Conservation (phyloP, 2,797 vertebrate genomes). For the Diplodus puntazzo region DNA sequence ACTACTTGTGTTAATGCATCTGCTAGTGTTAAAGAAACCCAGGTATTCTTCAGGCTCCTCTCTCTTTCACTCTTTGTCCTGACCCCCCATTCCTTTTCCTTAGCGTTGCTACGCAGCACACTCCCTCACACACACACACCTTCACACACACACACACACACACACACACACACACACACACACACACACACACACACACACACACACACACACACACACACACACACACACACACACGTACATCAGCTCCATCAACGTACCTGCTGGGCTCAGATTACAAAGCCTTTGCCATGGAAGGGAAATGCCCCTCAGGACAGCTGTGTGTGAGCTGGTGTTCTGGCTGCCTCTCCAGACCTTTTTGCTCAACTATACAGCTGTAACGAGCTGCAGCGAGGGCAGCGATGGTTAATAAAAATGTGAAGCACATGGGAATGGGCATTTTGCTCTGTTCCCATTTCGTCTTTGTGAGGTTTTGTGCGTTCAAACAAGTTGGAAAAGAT, state of each 20-base stretch:
- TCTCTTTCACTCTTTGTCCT: conserved; percentile 35
- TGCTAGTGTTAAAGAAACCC: conserved; percentile 5
- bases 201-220: conserved; percentile 24
- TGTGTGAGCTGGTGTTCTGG: conserved; percentile 54
- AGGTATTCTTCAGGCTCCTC: conserved; percentile 4
- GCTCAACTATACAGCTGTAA: conserved; percentile 56
- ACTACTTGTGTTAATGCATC: conserved; percentile 11
- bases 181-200: conserved; percentile 27
- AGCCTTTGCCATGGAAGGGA: conserved; percentile 59
- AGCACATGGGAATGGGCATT: conserved; percentile 58
- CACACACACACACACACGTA: conserved; percentile 26
- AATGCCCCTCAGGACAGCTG: conserved; percentile 69
- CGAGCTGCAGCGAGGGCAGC: conserved; percentile 66
- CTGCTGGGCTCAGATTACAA: conserved; percentile 80
- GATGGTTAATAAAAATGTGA: conserved; percentile 63
- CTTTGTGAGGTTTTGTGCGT: conserved; percentile 20
- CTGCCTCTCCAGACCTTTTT: conserved; percentile 58
- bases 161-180: conserved; percentile 25
- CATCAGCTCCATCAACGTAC: conserved; percentile 62
- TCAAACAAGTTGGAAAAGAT: conserved; percentile 38
- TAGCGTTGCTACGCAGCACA: conserved; percentile 54
- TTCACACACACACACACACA: conserved; percentile 17
- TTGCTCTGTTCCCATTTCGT: conserved; percentile 48
- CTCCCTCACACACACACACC: not conserved
- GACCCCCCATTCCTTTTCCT: conserved; percentile 29